A percentile compares a stretch with the other conserved stretches of the same genome.
Conservation (phyloP, 2,888 invertebrate species). For the Caenorhabditis sp. region DNA sequence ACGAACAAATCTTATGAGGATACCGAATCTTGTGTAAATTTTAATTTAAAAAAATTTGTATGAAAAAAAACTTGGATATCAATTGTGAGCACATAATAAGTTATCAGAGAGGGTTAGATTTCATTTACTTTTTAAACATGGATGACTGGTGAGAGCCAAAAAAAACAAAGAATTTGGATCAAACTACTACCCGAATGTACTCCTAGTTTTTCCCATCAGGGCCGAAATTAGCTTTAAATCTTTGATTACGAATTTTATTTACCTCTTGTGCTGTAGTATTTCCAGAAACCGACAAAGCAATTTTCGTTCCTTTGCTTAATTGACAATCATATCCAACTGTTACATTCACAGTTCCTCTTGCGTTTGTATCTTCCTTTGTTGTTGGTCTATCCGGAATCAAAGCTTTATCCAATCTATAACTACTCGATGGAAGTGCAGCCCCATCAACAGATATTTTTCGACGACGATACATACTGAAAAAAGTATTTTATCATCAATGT, state of each 20-base stretch:
- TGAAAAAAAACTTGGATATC: too few relatives aligned
- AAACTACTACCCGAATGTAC: too few relatives aligned
- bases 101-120: too few relatives aligned
- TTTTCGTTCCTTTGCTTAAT: constrained; percentile 64
- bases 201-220: too few relatives aligned
- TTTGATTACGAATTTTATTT: too few relatives aligned
- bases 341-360: constrained; percentile 78
- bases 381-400: constrained; percentile 36
- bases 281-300: constrained; percentile 90
- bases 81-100: too few relatives aligned
- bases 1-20: too few relatives aligned
- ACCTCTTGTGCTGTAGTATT: constrained; percentile 90
- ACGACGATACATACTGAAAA: constrained; percentile 42
- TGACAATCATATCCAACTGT: constrained; percentile 96
- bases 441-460: constrained; percentile 45
- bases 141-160: too few relatives aligned
- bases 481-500: too few relatives aligned
- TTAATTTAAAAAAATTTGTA: not conserved
- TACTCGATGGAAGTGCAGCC: constrained; percentile 20
- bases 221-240: too few relatives aligned
- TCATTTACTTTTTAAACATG: too few relatives aligned
- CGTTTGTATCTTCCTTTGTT: constrained; percentile 33
- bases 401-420: constrained; percentile 26
- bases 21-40: not conserved
- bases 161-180: too few relatives aligned